Evolutionary conservation across 2,888 invertebrate species (phyloP), one percentile per base, ranked within the genome.

Genomic region (Spodoptera exigua): DNA sequence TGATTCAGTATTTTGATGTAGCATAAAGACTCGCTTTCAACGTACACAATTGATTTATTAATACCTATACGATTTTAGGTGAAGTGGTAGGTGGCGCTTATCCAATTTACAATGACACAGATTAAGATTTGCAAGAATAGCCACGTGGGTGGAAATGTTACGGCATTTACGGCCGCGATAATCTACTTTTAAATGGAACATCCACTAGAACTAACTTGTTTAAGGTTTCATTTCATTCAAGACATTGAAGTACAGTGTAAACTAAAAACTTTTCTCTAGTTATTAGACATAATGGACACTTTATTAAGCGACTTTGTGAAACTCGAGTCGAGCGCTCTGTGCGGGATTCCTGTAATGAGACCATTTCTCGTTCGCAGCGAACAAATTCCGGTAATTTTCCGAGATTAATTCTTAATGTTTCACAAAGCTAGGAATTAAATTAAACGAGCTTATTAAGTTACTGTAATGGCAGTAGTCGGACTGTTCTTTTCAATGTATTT

Each of bases 401-500:
- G 65, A 52, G 58, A 71, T 74, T 68, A 65, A 71, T 68, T 64
- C 60, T 63, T 64, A 66, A 71, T 60, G 72, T 74, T 67, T 46
- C 61, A 55, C 48, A 60, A 56, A 51, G 68, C 57, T 61, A 56
- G 32, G 47, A 49, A 53, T 64, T 54, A 61, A 71, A 71, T 55
- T 61, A 68, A 74, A 65, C 53, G 57, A 58, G 39, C 45, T 61
- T 67, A 70, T 62, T 74, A 58, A 58, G 61, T 71, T 61, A 59
- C 61, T 74, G 40, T 55, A 59, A 52, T 47, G 47, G 40, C 45
- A 58, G 63, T 55, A 59, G 58, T 37, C 40, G 37, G 53, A 44
- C 35, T 55, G 49, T 51, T 43, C 32, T 69, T 60, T 61, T 36
- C 32, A 61, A 37, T 37, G 32, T 43, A 17, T 59, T 61, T 61